phyloP scores from a whole-genome alignment of 1,140 invertebrate genomes.

The Ceratoteleas bidentatus region DNA sequence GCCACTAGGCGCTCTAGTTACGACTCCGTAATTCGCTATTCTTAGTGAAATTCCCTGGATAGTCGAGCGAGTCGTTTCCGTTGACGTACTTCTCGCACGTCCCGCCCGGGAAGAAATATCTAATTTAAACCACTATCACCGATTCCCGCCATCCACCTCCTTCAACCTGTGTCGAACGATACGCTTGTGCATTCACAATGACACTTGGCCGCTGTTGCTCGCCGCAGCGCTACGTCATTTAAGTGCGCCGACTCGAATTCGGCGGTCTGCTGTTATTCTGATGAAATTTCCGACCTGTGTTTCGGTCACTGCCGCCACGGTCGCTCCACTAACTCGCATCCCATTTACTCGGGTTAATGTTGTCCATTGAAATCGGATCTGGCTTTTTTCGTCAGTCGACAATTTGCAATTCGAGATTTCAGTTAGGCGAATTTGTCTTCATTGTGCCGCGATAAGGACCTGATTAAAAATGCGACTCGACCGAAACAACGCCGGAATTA shows the following conservation, averaged over 20 bases:
- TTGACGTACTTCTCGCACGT: constrained; percentile 37
- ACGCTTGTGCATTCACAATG: constrained; percentile 47
- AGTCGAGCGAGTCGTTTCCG: constrained; percentile 37
- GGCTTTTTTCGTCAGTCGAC: too few species aligned
- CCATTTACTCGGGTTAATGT: background rate
- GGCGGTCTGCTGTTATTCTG: constrained; percentile 24
- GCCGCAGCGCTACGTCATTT: constrained; percentile 26
- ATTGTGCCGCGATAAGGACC: too few species aligned
- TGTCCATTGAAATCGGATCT: constrained; percentile 1
- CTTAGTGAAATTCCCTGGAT: constrained; percentile 62
- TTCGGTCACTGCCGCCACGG: background rate
- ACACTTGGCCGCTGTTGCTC: constrained; percentile 32
- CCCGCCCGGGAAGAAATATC: constrained; percentile 46
- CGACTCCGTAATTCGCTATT: constrained; percentile 64
- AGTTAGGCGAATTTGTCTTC: too few species aligned
- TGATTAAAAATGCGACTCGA: too few species aligned
- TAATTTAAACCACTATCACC: constrained; percentile 48
- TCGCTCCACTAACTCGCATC: too few species aligned
- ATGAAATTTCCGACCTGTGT: constrained; percentile 26
- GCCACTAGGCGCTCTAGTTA: constrained; percentile 56
- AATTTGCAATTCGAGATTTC: too few species aligned
- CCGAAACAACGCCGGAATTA: too few species aligned
- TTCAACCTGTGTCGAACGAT: constrained; percentile 36
- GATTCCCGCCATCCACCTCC: constrained; percentile 21
- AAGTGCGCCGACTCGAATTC: constrained; percentile 24